A percentile compares a stretch with the other conserved stretches of the same genome.
Conservation (phyloP, 2,113 vertebrate species). For the Hirundichthys speculiger region DNA sequence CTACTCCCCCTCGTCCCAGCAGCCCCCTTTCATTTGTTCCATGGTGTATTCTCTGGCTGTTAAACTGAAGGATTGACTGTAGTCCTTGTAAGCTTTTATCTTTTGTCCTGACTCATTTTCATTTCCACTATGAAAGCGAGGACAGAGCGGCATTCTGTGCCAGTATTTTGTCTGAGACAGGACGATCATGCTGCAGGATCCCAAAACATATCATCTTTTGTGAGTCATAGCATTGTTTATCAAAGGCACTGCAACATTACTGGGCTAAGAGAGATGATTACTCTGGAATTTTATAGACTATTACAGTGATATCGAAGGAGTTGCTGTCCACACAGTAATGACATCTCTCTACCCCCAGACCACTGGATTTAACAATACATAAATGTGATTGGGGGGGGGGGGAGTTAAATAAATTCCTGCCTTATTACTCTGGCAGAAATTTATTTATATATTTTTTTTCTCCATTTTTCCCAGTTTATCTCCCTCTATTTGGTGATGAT, state of each 20-base stretch:
- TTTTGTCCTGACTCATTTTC: constrained; percentile 78
- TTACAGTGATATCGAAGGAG: constrained; percentile 60
- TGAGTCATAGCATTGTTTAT: constrained; percentile 68
- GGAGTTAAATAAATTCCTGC: constrained; percentile 40
- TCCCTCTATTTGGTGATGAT: constrained; percentile 20
- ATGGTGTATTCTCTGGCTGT: constrained; percentile 72
- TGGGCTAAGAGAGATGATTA: constrained; percentile 72
- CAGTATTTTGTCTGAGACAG: constrained; percentile 60
- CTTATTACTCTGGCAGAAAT: constrained; percentile 41
- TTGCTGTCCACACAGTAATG: constrained; percentile 54
- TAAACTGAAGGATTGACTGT: constrained; percentile 77
- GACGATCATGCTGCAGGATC: constrained; percentile 40
- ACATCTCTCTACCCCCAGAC: constrained; percentile 44
- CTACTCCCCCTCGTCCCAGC: constrained; percentile 58
- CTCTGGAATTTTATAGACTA: constrained; percentile 68
- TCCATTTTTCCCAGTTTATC: constrained; percentile 35
- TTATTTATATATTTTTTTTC: constrained; percentile 17
- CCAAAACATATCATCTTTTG: constrained; percentile 65
- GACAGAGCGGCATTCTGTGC: constrained; percentile 42
- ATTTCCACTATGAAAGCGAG: constrained; percentile 61
- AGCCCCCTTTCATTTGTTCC: constrained; percentile 73
- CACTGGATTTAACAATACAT: constrained; percentile 46
- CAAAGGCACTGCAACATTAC: constrained; percentile 66
- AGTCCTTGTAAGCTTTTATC: constrained; percentile 76
- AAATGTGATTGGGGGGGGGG: constrained; percentile 49